Base-by-base conservation (phyloP, 53 echinoderm and acorn worm genomes). In the Stichopus horrens region DNA sequence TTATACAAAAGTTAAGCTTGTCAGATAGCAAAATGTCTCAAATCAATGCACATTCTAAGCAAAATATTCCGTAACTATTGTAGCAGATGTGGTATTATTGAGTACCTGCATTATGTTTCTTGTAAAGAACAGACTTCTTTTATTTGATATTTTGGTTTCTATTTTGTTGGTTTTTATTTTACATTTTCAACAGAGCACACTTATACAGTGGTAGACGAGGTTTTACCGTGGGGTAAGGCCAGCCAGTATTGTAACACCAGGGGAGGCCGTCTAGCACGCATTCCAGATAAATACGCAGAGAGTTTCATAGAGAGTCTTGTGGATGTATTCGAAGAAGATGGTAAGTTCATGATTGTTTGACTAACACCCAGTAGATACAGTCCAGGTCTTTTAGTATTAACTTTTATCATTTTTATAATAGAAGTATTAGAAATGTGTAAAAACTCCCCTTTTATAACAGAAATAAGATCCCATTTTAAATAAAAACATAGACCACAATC, bases 201-300 rank as follows among this genome's bases (percentile, higher is more conserved):
- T 9, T 93, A 91, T 75, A 86, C 89, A 11, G 89, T 89, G 20
- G 89, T 91, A 5, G 91, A 91, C 54, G 93, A 93, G 57, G 74
- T 88, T 7, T 54, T 89, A 80, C 91, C 86, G 0, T 93, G 93
- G 93, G 54, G 60, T 10, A 58, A 91, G 73, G 93, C 91, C 16
- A 37, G 14, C 21, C 19, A 85, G 56, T 89, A 91, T 67, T 93
- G 93, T 56, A 74, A 76, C 53, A 58, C 53, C 5, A 89, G 83
- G n/a, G 81, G 86, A 55, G 93, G 93, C 23, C 75, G 66, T 19
- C 80, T 93, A 19, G 93, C 91, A 5, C 80, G 86, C n/a, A 85
- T 93, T 21, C 55, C 74, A 55, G 63, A 52, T 19, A 10, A 58
- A 55, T 7, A 55, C 11, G 74, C 82, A 9, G 91, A 91, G 55